These are phyloP conservation scores for Lepilemur septentrionalis DNA, from an alignment of 2,797 vertebrate species.

Conservation along the genomic window DNA sequence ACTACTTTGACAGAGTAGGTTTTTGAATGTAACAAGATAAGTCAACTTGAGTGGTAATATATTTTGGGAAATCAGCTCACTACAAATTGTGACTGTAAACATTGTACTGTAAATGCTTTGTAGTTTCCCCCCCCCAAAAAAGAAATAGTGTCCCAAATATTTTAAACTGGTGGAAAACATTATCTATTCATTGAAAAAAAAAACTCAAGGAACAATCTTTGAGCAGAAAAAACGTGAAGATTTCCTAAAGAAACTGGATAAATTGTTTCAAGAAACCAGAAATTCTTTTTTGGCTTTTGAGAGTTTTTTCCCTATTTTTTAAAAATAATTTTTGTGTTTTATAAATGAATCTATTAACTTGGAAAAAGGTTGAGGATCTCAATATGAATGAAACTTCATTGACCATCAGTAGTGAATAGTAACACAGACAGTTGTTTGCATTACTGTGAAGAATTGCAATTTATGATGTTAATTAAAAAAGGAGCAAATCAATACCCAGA, in stretches of 20 bases:
- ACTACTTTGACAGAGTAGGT: no score
- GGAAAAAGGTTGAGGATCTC: background rate
- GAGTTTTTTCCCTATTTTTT: background rate
- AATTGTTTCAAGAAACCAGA: background rate
- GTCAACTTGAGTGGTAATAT: no score
- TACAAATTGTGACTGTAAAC: no score
- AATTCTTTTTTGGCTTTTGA: background rate
- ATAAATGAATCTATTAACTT: constrained; percentile 14
- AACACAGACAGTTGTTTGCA: background rate
- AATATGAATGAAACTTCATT: background rate
- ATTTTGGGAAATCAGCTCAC: no score
- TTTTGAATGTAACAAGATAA: no score
- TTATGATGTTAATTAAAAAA: background rate
- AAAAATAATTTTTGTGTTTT: background rate
- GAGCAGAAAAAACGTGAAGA: background rate
- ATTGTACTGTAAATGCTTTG: no score
- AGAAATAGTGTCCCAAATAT: background rate
- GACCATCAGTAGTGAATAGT: background rate
- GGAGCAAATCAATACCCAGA: background rate
- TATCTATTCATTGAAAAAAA: background rate
- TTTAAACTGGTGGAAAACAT: background rate
- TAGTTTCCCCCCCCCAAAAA: no score
- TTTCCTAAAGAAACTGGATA: background rate
- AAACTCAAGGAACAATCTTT: background rate
- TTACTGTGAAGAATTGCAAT: background rate